Percentiles rank a stretch among this genome's conserved stretches.
Conservation (phyloP, 1,140 invertebrate species). For the Magallana ariakensis region DNA sequence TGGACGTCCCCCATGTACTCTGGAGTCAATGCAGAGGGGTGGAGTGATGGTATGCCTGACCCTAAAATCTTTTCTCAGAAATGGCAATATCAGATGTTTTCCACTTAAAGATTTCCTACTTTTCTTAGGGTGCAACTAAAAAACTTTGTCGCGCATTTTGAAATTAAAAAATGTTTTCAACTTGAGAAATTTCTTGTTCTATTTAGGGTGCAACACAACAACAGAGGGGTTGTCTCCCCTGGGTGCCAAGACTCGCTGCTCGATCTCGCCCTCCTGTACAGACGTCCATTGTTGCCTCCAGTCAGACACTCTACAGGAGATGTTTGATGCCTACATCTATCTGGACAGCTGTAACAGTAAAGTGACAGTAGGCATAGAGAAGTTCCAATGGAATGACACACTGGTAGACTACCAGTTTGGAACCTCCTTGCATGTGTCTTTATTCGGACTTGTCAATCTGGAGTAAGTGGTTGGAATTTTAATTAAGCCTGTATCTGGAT, state of each 20-base stretch:
- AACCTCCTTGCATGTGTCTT: slow-evolving; percentile 8
- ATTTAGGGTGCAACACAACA: slow-evolving; percentile 1
- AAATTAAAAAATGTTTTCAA: too few species aligned
- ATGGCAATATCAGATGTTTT: too few species aligned
- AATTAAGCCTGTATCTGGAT: neutral
- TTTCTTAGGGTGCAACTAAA: too few species aligned
- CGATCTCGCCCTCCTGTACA: slow-evolving; percentile 45
- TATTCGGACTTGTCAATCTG: slow-evolving; percentile 41
- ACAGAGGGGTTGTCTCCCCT: neutral
- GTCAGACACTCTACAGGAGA: slow-evolving; percentile 28
- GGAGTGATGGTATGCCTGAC: slow-evolving; percentile 46
- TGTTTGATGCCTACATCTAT: slow-evolving; percentile 50
- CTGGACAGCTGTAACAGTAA: slow-evolving; percentile 51
- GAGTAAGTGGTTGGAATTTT: slow-evolving; percentile 45
- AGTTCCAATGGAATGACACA: slow-evolving; percentile 47
- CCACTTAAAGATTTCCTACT: too few species aligned
- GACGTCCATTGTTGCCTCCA: slow-evolving; percentile 52
- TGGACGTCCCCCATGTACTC: neutral
- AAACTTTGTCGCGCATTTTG: too few species aligned
- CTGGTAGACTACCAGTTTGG: slow-evolving; percentile 54
- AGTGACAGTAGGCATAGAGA: slow-evolving; percentile 54
- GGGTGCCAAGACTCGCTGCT: slow-evolving; percentile 22
- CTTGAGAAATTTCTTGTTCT: neutral
- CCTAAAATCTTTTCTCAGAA: too few species aligned
- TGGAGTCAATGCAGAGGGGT: slow-evolving; percentile 29